These are phyloP conservation scores for Ramphastos sulfuratus DNA, from an alignment of 2,113 vertebrate species.

Conservation along the genomic window DNA sequence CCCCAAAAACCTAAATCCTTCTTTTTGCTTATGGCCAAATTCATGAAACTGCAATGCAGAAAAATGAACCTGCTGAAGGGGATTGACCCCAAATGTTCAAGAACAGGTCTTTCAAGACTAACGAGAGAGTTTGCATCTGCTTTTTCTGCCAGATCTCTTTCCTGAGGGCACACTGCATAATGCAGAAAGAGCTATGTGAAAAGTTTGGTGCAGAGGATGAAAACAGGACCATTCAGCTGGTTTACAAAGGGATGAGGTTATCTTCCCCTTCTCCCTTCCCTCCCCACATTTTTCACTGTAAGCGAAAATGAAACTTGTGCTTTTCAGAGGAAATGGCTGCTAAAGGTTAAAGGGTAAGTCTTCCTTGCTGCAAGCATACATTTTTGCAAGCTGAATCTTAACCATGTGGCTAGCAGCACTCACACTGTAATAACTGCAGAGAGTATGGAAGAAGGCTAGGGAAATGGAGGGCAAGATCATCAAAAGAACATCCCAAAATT, in stretches of 20 bases:
- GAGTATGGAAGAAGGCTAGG: neutral
- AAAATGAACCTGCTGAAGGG: constrained; percentile 58
- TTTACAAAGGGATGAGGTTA: constrained; percentile 21
- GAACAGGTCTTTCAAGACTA: constrained; percentile 48
- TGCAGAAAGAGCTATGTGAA: constrained; percentile 32
- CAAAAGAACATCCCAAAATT: constrained; percentile 37
- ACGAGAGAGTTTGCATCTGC: constrained; percentile 56
- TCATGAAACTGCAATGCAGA: constrained; percentile 55
- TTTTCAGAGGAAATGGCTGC: constrained; percentile 71
- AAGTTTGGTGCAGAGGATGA: constrained; percentile 27
- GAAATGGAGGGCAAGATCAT: constrained; percentile 29
- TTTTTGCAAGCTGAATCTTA: constrained; percentile 65
- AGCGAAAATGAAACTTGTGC: constrained; percentile 64
- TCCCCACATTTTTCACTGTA: constrained; percentile 53
- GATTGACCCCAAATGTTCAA: constrained; percentile 30
- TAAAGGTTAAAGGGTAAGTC: constrained; percentile 66
- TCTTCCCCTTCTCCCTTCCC: constrained; percentile 38
- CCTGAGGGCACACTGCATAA: constrained; percentile 56
- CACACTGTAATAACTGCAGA: constrained; percentile 49
- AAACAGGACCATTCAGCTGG: neutral
- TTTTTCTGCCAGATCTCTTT: constrained; percentile 38
- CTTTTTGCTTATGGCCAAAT: constrained; percentile 51
- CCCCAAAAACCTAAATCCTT: neutral
- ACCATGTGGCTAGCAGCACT: constrained; percentile 68
- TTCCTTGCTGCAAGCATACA: constrained; percentile 53